Base-by-base conservation (phyloP, 2,888 invertebrate species). In the Nasonovia ribisnigri region DNA sequence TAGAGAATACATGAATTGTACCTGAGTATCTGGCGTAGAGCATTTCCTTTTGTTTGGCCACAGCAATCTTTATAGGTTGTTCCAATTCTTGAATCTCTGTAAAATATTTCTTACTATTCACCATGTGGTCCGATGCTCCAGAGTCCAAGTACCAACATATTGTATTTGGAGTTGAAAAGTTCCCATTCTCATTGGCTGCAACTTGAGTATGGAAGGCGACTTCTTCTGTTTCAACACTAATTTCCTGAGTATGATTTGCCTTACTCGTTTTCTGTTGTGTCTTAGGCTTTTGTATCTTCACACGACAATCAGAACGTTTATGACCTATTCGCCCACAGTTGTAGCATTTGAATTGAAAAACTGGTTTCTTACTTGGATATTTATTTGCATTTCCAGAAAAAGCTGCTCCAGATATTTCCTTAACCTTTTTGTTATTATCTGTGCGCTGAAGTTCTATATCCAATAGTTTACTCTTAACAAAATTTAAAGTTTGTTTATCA, bases 381-480 rank as follows among this genome's bases (percentile, higher is more conserved):
- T 36, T 77, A 77, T 77, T 77, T 77, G 77, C 36, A 77, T 77
- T 77, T 77, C 77, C 77, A 13, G 77, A 77, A 77, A 77, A 77
- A 77, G 77, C 16, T 77, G 13, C 77, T n/a, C 77, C 77, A 77
- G 77, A 77, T 36, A 77, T 2, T 77, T 77, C 77, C 77, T 77
- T 77, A 77, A 36, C 36, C 16, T 16, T 77, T 57, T 54, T 57
- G 13, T 29, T 48, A 54, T 29, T 57, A 90, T 36, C 57, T 54
- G 51, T 29, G 10, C 3, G 36, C 36, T 90, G 29, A 11, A 90
- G 90, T 36, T 90, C 57, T 3, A 54, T 51, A 57, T 90, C 90
- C 26, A 90, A 57, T 54, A 90, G 8, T 90, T 57, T 51, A 90
- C 54, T 90, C 36, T 90, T 90, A 51, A 90, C 90, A 54, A 90